Evolutionary conservation across 2,797 vertebrate genomes (phyloP).

Genomic region (Hipposideros larvatus): DNA sequence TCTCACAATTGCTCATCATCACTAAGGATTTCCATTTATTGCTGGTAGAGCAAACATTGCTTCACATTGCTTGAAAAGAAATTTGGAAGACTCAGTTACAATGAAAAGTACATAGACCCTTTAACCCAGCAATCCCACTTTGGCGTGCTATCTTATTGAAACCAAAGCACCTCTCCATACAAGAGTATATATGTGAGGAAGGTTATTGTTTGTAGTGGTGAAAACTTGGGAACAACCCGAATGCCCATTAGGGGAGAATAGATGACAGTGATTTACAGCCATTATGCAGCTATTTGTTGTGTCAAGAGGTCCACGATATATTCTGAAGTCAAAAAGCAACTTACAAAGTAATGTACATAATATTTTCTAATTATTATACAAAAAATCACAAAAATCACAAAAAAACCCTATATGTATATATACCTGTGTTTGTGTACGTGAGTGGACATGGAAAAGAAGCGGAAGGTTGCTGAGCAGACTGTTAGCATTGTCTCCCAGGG

Average conservation of each 20-base stretch:
- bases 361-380: background rate
- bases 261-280: background rate
- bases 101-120: background rate
- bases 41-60: background rate
- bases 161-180: background rate
- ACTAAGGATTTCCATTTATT: background rate
- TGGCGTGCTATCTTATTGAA: background rate
- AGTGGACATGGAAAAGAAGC: background rate
- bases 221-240: background rate
- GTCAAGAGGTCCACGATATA: background rate
- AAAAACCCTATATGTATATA: background rate
- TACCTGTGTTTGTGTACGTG: background rate
- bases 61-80: slow-evolving; percentile 8
- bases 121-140: background rate
- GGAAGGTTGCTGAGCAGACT: background rate
- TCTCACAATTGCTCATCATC: background rate
- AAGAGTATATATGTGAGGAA: background rate
- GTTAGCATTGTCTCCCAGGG: background rate
- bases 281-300: background rate
- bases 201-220: background rate
- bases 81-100: background rate
- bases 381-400: background rate
- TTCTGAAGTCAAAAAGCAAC: slow-evolving; percentile 46
- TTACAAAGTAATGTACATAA: background rate
- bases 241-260: background rate